A percentile compares a stretch with the other conserved stretches of the same genome.
Conservation (phyloP, 2,888 invertebrate species). For the Eudemis profundana region DNA sequence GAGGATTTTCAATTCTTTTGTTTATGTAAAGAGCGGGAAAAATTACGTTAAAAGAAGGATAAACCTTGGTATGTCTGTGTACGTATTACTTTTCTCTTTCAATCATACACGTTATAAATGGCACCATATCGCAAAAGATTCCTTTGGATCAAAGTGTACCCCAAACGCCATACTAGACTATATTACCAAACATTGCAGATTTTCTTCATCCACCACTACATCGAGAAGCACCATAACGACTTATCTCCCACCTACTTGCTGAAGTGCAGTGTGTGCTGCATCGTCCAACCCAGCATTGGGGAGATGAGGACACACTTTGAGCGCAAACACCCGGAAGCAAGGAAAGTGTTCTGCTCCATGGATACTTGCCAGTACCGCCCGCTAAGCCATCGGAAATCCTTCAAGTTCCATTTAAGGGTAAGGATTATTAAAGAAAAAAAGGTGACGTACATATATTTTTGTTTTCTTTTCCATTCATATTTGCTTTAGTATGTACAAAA, state of each 20-base stretch:
- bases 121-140: too few species aligned
- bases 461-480: too few species aligned
- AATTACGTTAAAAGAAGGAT: too few species aligned
- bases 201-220: slow-evolving; percentile 73
- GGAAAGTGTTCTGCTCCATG: slow-evolving; percentile 73
- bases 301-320: slow-evolving; percentile 73
- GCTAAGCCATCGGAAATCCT: slow-evolving; percentile 74
- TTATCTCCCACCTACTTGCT: slow-evolving; percentile 60
- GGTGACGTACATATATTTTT: neutral
- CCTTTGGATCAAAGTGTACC: too few species aligned
- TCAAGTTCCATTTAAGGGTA: slow-evolving; percentile 78
- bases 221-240: slow-evolving; percentile 61
- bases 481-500: too few species aligned
- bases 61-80: too few species aligned
- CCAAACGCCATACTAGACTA: too few species aligned
- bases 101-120: too few species aligned
- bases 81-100: too few species aligned
- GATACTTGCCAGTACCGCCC: slow-evolving; percentile 73
- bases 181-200: slow-evolving; percentile 58
- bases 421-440: slow-evolving; percentile 40
- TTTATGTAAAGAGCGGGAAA: too few species aligned
- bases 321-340: slow-evolving; percentile 67
- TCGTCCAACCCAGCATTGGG: slow-evolving; percentile 63
- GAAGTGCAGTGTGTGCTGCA: slow-evolving; percentile 74
- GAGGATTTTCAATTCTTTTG: too few species aligned